Percentiles rank a stretch among this genome's conserved stretches.
Conservation (phyloP, 2,888 invertebrate species). For the Drosophila meridionalis region DNA sequence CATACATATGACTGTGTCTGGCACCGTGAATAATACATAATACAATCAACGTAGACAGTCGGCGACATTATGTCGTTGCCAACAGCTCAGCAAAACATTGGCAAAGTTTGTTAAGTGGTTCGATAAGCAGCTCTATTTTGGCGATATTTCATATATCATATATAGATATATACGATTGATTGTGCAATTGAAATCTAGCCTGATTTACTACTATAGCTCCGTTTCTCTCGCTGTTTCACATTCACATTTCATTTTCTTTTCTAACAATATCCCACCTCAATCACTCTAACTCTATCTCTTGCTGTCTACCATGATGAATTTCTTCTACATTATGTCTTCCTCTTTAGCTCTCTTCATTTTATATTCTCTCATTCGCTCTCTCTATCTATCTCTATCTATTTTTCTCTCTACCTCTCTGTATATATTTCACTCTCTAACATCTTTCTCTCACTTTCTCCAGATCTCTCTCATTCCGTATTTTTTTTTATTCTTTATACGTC, state of each 20-base stretch:
- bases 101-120: neutral
- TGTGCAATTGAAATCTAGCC: neutral
- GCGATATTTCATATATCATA: neutral
- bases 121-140: neutral
- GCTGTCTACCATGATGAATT: neutral
- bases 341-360: too few relatives aligned
- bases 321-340: neutral
- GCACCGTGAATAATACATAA: neutral
- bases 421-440: too few relatives aligned
- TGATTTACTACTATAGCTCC: neutral
- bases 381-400: too few relatives aligned
- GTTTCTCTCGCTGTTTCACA: neutral
- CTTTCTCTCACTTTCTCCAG: too few relatives aligned
- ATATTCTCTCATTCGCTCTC: too few relatives aligned
- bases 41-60: neutral
- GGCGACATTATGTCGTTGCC: neutral
- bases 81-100: neutral
- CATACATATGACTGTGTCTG: neutral
- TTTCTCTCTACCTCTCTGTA: too few relatives aligned
- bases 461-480: too few relatives aligned
- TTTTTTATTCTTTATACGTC: too few relatives aligned
- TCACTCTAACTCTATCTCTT: neutral
- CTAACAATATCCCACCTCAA: neutral
- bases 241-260: neutral
- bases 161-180: neutral